Evolutionary conservation across 2,797 vertebrate species (phyloP), one percentile per base, ranked within the genome.

Genomic region (Cuculus canorus): DNA sequence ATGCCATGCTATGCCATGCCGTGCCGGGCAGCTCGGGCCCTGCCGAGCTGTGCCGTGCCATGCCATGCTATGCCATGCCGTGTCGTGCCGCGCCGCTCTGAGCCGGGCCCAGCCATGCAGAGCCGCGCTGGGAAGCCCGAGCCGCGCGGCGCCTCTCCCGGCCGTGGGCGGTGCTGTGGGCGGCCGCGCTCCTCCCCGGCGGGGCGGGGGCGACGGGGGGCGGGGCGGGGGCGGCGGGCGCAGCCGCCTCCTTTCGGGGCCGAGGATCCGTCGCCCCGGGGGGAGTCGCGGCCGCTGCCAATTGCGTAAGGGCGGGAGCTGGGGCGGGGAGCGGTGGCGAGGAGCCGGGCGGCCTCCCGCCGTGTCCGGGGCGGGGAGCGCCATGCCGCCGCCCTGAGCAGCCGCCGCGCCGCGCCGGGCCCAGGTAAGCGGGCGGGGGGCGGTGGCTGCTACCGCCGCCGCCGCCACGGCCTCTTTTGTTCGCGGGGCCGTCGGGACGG

Each of bases 371-470:
- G 73, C 60, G 70, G 61, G 66, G 60, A 85, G 48, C 60, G 54
- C 71, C 50, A 92, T 95, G 94, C 91, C 91, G 77, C 88, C 90
- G 53, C 92, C 84, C 59, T 93, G 80, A 93, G 75, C 69, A 83
- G 39, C 70, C 65, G 76, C 82, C 71, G 53, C 83, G 57, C 25
- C 60, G 69, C 65, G 80, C 69, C 52, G 83, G 84, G 53, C 75
- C 84, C 86, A 82, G 92, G 92, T 94, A 81, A 94, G n/a, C n/a
- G n/a, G n/a, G n/a, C n/a, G n/a, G n/a, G n/a, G n/a, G n/a, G n/a
- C n/a, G n/a, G n/a, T n/a, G n/a, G n/a, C n/a, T n/a, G n/a, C n/a
- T n/a, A n/a, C n/a, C n/a, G n/a, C n/a, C n/a, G n/a, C n/a, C n/a
- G n/a, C n/a, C n/a, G n/a, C n/a, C n/a, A n/a, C n/a, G 81, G 52